phyloP scores from a whole-genome alignment of 2,797 vertebrate species.

The Galaxias olidus region DNA sequence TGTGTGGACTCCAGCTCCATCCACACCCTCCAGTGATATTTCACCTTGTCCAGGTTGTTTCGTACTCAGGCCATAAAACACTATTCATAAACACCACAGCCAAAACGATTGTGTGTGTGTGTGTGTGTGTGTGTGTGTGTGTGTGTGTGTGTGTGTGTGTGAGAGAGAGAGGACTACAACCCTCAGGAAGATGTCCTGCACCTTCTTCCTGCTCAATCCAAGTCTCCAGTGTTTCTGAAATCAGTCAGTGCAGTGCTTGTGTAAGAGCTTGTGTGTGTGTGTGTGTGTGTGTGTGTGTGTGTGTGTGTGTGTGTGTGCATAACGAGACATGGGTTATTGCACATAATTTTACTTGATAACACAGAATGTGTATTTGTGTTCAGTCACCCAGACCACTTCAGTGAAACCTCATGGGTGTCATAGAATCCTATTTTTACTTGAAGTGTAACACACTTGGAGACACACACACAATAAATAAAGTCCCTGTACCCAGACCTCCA shows the following conservation, averaged over 20 bases:
- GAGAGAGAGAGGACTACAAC: not conserved
- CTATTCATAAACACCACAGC: slow-evolving; percentile 14
- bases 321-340: too few species aligned
- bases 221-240: too few species aligned
- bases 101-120: not conserved
- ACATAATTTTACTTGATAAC: too few species aligned
- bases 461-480: too few species aligned
- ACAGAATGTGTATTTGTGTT: not conserved
- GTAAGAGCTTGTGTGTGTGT: not conserved
- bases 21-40: slow-evolving; percentile 16
- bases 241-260: too few species aligned
- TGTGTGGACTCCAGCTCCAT: not conserved
- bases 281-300: not conserved
- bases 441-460: too few species aligned
- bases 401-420: too few species aligned
- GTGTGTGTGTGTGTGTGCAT: not conserved
- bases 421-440: too few species aligned
- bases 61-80: not conserved
- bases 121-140: not conserved
- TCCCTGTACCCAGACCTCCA: too few species aligned
- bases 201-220: too few species aligned
- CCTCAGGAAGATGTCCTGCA: not conserved
- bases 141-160: not conserved
- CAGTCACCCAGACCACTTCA: not conserved
- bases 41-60: not conserved